Evolutionary conservation across 1,140 invertebrate genomes (phyloP).

Genomic region (Aleiodes sp.): DNA sequence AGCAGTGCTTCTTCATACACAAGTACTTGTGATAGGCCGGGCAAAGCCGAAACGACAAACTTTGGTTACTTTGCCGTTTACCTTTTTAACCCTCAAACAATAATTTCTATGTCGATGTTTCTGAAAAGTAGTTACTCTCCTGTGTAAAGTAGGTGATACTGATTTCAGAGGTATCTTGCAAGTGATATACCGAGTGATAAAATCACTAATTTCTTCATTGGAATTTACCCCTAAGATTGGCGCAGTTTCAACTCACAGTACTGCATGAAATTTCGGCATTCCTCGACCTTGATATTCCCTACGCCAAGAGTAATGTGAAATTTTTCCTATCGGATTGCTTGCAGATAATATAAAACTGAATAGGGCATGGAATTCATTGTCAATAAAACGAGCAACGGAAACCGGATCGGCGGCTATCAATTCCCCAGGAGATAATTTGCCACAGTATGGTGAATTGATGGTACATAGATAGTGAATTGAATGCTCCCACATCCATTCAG

Average conservation of each 20-base stretch:
- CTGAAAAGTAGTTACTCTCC: constrained; percentile 1
- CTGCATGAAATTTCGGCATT: too few relatives aligned
- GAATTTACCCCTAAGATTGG: neutral
- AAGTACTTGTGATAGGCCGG: constrained; percentile 38
- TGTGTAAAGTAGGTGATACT: neutral
- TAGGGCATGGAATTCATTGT: too few relatives aligned
- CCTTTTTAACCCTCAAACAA: neutral
- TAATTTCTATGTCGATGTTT: neutral
- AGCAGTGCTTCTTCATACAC: too few relatives aligned
- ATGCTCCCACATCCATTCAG: too few relatives aligned
- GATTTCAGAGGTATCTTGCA: neutral
- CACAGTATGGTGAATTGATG: too few relatives aligned
- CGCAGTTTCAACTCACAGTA: neutral
- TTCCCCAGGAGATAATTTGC: too few relatives aligned
- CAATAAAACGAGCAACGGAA: constrained; percentile 42
- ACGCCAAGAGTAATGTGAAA: constrained; percentile 38
- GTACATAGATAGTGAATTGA: too few relatives aligned
- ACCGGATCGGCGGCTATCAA: constrained; percentile 42
- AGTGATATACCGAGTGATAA: neutral
- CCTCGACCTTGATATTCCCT: too few relatives aligned
- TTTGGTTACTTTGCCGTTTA: neutral
- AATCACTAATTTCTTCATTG: neutral
- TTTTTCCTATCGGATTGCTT: constrained; percentile 41
- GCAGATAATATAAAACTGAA: constrained; percentile 44
- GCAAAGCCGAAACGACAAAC: constrained; percentile 46